phyloP scores from a whole-genome alignment of 2,113 vertebrate genomes.

The Podarcis raffonei region DNA sequence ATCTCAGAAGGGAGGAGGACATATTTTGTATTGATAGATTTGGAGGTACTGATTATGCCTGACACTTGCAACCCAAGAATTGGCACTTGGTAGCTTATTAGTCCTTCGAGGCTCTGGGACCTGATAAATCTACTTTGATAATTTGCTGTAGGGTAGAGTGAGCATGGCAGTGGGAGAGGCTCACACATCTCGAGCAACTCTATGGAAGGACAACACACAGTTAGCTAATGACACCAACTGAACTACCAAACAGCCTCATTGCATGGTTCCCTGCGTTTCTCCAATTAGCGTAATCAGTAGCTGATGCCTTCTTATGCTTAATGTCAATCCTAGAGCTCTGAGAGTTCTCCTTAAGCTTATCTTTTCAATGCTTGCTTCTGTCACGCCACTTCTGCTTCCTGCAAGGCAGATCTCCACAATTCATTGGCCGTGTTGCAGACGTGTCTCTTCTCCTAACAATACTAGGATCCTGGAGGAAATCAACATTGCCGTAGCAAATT shows the following conservation, averaged over 20 bases:
- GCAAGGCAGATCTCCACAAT: not conserved
- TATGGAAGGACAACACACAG: not conserved
- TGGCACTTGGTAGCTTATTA: not conserved
- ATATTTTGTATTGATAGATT: slow-evolving; percentile 8
- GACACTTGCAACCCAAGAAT: not conserved
- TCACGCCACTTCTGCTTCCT: not conserved
- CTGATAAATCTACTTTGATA: not conserved
- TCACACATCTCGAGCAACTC: not conserved
- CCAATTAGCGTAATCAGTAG: not conserved
- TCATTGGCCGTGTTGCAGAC: not conserved
- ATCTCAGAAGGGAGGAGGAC: not conserved
- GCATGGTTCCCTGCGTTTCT: not conserved
- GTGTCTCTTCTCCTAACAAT: not conserved
- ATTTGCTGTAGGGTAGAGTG: not conserved
- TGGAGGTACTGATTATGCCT: not conserved
- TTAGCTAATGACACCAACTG: not conserved
- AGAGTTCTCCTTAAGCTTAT: not conserved
- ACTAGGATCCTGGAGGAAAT: not conserved
- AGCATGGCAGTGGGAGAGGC: rapidly evolving
- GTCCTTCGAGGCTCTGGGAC: not conserved
- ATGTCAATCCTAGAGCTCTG: not conserved
- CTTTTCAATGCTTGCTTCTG: not conserved
- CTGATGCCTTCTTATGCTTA: not conserved
- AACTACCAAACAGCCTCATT: not conserved
- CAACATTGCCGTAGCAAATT: not conserved